These are phyloP conservation scores for Laticauda laticaudata DNA, from an alignment of 2,113 vertebrate species.

Conservation along the genomic window DNA sequence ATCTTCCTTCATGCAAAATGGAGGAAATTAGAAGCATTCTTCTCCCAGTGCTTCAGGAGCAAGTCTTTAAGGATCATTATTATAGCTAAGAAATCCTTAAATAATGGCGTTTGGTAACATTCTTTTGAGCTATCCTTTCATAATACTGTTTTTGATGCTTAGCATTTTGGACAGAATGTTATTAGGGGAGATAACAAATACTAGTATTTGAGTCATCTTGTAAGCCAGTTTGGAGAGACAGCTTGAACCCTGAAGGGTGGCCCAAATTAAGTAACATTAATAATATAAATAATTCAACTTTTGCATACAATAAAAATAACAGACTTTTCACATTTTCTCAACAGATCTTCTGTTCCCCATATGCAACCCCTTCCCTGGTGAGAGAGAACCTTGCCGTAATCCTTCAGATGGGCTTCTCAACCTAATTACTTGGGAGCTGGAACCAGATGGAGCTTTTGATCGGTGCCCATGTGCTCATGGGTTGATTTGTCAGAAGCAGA, in stretches of 20 bases:
- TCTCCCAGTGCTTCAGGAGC: neutral
- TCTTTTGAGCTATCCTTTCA: neutral
- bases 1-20: neutral
- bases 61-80: neutral
- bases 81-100: neutral
- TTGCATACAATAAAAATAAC: neutral
- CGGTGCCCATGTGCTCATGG: constrained; percentile 84
- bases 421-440: constrained; percentile 83
- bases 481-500: constrained; percentile 84
- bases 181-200: neutral
- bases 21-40: neutral
- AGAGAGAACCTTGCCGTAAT: constrained; percentile 81
- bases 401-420: constrained; percentile 81
- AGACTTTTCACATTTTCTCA: neutral
- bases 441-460: constrained; percentile 77
- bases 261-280: neutral
- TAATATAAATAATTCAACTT: neutral
- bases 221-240: neutral
- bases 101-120: neutral
- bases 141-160: neutral
- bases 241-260: neutral
- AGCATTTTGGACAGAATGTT: neutral
- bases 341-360: constrained; percentile 87
- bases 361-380: constrained; percentile 82
- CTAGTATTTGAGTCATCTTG: neutral